Percentiles rank a stretch among this genome's conserved stretches.
These are phyloP conservation scores for Brachyalestes nurse DNA, from an alignment of 2,797 vertebrate genomes.

Conservation along the genomic window DNA sequence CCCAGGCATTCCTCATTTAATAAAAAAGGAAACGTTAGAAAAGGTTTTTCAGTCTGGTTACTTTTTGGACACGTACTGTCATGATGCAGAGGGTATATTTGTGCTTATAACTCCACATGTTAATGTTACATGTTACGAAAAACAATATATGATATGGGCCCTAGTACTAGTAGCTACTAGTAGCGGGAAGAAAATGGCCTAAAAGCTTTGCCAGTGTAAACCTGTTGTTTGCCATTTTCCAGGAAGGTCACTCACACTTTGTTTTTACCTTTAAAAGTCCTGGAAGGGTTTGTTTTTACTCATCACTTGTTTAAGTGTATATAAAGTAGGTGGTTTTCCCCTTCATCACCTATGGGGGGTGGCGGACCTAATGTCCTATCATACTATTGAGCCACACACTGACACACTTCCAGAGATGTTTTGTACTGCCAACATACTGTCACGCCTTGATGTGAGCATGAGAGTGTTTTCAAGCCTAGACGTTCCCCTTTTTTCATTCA, in stretches of 20 bases:
- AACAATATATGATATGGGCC: background rate
- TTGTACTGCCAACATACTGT: too few relatives aligned
- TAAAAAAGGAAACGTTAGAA: too few relatives aligned
- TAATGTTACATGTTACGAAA: background rate
- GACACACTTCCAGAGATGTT: too few relatives aligned
- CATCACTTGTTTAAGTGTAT: background rate
- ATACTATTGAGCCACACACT: background rate
- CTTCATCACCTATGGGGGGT: background rate
- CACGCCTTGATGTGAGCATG: too few relatives aligned
- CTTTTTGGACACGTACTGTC: too few relatives aligned
- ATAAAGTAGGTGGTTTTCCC: background rate
- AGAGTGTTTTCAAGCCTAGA: too few relatives aligned
- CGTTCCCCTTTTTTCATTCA: too few relatives aligned
- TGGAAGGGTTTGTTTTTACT: background rate
- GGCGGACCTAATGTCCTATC: background rate
- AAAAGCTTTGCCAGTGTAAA: background rate
- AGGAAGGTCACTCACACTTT: background rate
- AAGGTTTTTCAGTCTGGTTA: too few relatives aligned
- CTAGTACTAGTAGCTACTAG: background rate
- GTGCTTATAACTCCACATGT: background rate
- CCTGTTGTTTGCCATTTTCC: constrained; percentile 1
- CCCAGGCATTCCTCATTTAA: too few relatives aligned
- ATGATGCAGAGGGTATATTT: too few relatives aligned
- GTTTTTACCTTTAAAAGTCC: background rate
- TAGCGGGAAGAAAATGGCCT: too few relatives aligned